Evolutionary conservation across 1,140 invertebrate species (phyloP), one percentile per base, ranked within the genome.

Genomic region (Drepana arcuata): DNA sequence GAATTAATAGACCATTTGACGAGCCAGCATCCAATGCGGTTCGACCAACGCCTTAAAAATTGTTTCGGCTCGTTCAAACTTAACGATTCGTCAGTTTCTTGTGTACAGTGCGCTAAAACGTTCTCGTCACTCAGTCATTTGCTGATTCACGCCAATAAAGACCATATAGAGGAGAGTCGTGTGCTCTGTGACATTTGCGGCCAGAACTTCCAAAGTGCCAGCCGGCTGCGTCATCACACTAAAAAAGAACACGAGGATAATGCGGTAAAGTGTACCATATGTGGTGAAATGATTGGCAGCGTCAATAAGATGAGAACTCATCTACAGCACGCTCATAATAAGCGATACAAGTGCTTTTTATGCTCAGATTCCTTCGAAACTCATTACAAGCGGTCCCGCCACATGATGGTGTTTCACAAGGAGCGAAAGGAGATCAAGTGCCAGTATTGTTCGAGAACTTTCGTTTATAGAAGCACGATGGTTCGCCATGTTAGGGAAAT

Each of bases 381-480:
- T 6, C 26, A 41, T 7, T 36, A 36, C 10, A 39, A 44, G 11
- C 26, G 47, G 10, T 10, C 44, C 7, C 7, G 7, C 1, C 58
- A 61, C 28, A 33, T 61, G 28, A 34, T 48, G 15, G 15, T 7
- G 0, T 35, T 39, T 2, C 60, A 64, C 13, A 47, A 52, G 5
- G 14, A n/a, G 6, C 33, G 40, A 7, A 31, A 49, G 11, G 42
- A 36, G 29, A 40, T 55, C 1, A 47, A 46, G 18, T 66, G 62
- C 13, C 16, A 36, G 5, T 26, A 38, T 14, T 66, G 62, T 18
- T 18, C 39, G 2, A 51, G 44, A 23, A 48, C 33, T 11, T 62
- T 58, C 13, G 35, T 49, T 1, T 58, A 41, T 31, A 34, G 39
- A 14, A 47, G 45, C n/a, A 38, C 41, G 1, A 48, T 62, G 49